Evolutionary conservation across 2,113 vertebrate species (phyloP), one percentile per base, ranked within the genome.

Genomic region (Tapirus terrestris): DNA sequence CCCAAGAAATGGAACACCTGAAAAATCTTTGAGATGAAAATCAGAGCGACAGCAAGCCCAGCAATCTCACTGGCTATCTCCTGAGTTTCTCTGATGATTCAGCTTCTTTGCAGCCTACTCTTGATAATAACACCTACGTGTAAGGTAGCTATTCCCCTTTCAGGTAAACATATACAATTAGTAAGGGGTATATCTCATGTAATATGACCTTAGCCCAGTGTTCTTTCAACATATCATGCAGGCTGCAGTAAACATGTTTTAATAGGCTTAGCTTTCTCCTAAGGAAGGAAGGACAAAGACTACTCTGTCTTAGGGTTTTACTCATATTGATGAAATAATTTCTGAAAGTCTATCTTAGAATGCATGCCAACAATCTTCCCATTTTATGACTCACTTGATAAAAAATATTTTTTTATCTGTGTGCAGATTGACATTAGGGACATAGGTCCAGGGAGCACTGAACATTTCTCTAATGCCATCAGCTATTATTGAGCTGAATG

Each of bases 351-450:
- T 73, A 25, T 45, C 53, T 89, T 81, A n/a, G 45, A 33, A 17
- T 27, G 17, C 87, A 68, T 60, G 36, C 36, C 77, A 89, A 80
- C 80, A 84, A 81, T 76, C n/a, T 31, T 72, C 21, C 83, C 29
- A 86, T 77, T 94, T 86, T 86, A 75, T 92, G 73, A 90, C 79
- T 96, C 73, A 45, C 3, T 63, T 58, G 67, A 96, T 76, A 82
- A 67, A 23, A 5, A 25, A 3, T 17, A 39, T 2, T 11, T 58
- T 39, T 39, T 80, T 85, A 39, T 80, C 21, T 84, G 43, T 80
- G 21, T 67, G 45, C 61, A 89, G 60, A 86, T 48, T 79, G 27
- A 67, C 2, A 0, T 36, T 73, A 67, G 53, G 79, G 60, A 67
- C 75, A 43, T 8, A 77, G 45, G 73, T 72, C 36, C n/a, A 68